phyloP scores from a whole-genome alignment of 2,113 vertebrate genomes.

The Platysteira castanea region DNA sequence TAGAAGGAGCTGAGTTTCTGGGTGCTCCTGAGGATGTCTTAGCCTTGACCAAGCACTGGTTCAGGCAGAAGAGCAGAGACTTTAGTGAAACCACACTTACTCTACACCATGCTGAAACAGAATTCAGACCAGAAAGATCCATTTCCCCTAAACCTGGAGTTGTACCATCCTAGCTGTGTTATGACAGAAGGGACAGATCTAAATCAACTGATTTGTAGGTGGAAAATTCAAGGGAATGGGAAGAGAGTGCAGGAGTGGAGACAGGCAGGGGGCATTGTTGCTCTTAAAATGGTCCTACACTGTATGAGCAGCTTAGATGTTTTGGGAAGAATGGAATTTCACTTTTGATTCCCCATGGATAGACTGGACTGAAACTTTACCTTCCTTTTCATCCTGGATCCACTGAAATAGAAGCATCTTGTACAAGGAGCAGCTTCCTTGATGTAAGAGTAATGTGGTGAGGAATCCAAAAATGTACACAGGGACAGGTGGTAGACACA shows the following conservation, averaged over 20 bases:
- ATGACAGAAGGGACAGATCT: not conserved
- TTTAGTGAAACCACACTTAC: not conserved
- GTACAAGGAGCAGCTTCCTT: not conserved
- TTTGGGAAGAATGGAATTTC: not conserved
- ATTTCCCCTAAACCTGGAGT: not conserved
- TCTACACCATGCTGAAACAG: not conserved
- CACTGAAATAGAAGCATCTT: not conserved
- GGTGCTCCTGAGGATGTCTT: not conserved
- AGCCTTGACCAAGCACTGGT: not conserved
- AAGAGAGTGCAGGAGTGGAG: not conserved
- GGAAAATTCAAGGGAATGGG: not conserved
- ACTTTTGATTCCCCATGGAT: not conserved
- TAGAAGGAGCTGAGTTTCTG: not conserved
- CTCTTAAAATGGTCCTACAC: constrained; percentile 29
- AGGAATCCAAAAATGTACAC: not conserved
- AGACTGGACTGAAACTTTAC: not conserved
- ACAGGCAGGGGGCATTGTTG: constrained; percentile 62
- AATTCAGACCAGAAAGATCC: not conserved
- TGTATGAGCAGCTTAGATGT: not conserved
- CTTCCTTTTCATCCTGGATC: not conserved
- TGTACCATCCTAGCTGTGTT: not conserved
- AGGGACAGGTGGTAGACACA: not conserved
- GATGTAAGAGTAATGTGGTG: not conserved
- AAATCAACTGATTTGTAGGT: not conserved
- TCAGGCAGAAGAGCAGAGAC: not conserved